phyloP scores from a whole-genome alignment of 2,888 invertebrate species.

The Erebia ligea region DNA sequence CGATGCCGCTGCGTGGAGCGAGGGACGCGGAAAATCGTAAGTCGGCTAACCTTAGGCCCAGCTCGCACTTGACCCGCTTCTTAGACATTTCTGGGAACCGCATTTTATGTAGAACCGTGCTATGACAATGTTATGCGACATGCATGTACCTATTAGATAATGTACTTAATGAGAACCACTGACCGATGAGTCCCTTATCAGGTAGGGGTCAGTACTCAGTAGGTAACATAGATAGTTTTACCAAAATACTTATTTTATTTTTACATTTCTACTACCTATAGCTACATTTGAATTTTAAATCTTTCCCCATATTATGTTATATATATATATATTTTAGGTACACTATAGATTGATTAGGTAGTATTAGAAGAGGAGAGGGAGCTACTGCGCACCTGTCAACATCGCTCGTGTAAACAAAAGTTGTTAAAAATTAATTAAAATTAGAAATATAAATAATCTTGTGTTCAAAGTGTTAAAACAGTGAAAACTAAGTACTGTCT shows the following conservation, averaged over 20 bases:
- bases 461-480: no score
- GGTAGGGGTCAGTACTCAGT: not conserved
- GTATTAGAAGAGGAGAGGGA: no score
- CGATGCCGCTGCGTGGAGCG: slow-evolving; percentile 33
- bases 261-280: not conserved
- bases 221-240: not conserved
- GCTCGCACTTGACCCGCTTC: slow-evolving; percentile 36
- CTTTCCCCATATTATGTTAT: no score
- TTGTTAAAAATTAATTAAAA: no score
- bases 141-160: not conserved
- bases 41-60: slow-evolving; percentile 37
- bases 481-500: no score
- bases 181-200: no score
- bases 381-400: no score
- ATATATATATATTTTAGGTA: not conserved
- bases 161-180: no score
- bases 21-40: slow-evolving; percentile 36
- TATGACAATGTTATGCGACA: slow-evolving; percentile 8
- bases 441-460: no score
- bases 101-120: slow-evolving; percentile 19
- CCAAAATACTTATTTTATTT: not conserved
- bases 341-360: not conserved
- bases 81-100: slow-evolving; percentile 24
- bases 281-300: no score
- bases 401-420: no score